Conservation (phyloP, 2,888 invertebrate genomes). For the Parochlus steinenii region DNA sequence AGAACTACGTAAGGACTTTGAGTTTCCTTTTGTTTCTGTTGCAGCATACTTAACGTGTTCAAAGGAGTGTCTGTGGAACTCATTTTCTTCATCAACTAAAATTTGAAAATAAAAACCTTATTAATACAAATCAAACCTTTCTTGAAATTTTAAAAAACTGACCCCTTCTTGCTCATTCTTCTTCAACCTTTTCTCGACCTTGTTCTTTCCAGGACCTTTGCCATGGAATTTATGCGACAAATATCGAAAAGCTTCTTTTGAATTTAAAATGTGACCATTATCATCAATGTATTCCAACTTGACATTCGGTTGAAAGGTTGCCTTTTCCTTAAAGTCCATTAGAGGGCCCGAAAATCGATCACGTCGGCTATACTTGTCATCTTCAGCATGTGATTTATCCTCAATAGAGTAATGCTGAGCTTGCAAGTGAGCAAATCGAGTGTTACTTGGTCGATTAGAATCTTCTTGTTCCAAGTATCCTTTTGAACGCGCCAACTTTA, state of each 20-base stretch:
- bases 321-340: slow-evolving; percentile 83
- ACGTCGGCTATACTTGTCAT: slow-evolving; percentile 56
- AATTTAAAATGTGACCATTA: slow-evolving; percentile 76
- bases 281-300: slow-evolving; percentile 96
- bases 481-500: slow-evolving; percentile 82
- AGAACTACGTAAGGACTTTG: slow-evolving; percentile 85
- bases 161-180: slow-evolving; percentile 87
- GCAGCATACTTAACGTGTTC: slow-evolving; percentile 82
- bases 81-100: slow-evolving; percentile 87
- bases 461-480: slow-evolving; percentile 79
- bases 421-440: slow-evolving; percentile 55
- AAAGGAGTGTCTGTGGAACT: slow-evolving; percentile 95
- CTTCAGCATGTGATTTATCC: slow-evolving; percentile 62
- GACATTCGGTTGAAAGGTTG: slow-evolving; percentile 78
- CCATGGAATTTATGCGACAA: slow-evolving; percentile 98
- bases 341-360: slow-evolving; percentile 71
- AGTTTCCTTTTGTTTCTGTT: slow-evolving; percentile 90
- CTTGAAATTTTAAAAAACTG: slow-evolving; percentile 20
- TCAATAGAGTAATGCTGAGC: slow-evolving; percentile 68
- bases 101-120: slow-evolving; percentile 4
- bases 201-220: slow-evolving; percentile 97
- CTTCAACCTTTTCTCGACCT: slow-evolving; percentile 89
- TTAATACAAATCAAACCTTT: not conserved
- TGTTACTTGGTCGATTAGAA: slow-evolving; percentile 51
- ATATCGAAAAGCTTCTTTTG: slow-evolving; percentile 94